Percentiles rank a stretch among this genome's conserved stretches.
phyloP scores from a whole-genome alignment of 2,113 vertebrate species.

The Chauna torquata region DNA sequence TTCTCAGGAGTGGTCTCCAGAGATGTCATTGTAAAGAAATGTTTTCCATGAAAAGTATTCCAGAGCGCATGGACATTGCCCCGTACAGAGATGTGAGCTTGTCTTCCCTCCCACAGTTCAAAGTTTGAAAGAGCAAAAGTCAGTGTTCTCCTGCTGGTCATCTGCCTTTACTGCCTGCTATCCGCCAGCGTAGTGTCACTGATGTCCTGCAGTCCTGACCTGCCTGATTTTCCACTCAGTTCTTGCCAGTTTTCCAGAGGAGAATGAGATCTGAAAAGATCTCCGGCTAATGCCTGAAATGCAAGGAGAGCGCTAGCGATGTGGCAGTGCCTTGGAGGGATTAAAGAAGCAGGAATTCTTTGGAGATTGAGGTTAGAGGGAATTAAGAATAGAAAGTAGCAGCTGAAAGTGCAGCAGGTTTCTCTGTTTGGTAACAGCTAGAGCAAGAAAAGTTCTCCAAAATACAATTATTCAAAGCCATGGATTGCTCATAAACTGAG shows the following conservation, averaged over 20 bases:
- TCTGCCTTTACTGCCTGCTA: not conserved
- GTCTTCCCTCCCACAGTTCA: conserved; percentile 37
- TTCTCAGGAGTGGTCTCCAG: not conserved
- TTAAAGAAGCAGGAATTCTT: conserved; percentile 1
- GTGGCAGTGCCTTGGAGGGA: not conserved
- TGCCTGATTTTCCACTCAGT: conserved; percentile 41
- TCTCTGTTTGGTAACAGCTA: not conserved
- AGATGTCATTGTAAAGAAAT: not conserved
- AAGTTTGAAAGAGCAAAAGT: conserved; percentile 68
- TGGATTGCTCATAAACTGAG: not conserved
- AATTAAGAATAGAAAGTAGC: not conserved
- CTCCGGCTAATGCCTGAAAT: not conserved
- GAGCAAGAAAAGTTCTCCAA: not conserved
- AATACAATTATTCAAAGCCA: not conserved
- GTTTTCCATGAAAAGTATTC: not conserved
- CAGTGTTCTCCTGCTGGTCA: not conserved
- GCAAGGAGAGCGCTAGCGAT: not conserved
- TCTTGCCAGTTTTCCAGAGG: conserved; percentile 21
- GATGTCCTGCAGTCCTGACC: not conserved
- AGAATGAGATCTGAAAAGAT: not conserved
- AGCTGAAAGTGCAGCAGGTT: not conserved
- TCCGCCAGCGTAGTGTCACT: not conserved
- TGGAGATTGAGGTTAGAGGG: not conserved
- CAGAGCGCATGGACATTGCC: not conserved
- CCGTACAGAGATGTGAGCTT: not conserved